Evolutionary conservation across 64 coral and sea anemone genomes (phyloP).

Genomic region (Stylophora pistillata): DNA sequence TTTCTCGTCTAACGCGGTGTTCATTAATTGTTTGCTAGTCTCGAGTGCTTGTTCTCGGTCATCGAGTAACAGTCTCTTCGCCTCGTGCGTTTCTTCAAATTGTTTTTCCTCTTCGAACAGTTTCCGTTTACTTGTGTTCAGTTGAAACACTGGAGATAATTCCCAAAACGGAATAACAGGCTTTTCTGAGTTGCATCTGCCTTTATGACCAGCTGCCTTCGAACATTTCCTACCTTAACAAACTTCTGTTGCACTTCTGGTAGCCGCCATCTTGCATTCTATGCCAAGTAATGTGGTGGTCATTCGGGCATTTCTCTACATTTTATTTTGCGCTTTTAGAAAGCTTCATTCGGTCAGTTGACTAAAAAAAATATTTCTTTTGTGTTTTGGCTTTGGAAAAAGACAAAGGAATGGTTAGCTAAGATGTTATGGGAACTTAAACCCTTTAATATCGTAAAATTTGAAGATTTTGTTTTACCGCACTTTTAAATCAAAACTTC

Average conservation of each 20-base stretch:
- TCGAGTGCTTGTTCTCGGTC: not conserved
- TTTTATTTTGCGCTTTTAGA: not conserved
- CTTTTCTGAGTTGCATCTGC: too few relatives aligned
- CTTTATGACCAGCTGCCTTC: slow-evolving; percentile 38
- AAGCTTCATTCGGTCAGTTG: not conserved
- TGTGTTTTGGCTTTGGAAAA: slow-evolving; percentile 18
- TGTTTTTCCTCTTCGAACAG: slow-evolving; percentile 5
- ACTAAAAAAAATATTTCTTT: not conserved
- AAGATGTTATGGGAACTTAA: not conserved
- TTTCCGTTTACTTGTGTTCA: slow-evolving; percentile 12
- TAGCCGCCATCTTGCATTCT: slow-evolving; percentile 47
- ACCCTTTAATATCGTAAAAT: not conserved
- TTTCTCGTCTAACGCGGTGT: slow-evolving; percentile 22
- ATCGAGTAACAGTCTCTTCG: not conserved
- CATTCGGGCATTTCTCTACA: not conserved
- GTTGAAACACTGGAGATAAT: slow-evolving; percentile 13
- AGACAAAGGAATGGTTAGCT: not conserved
- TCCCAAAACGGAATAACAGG: slow-evolving; percentile 30
- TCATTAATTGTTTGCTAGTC: not conserved
- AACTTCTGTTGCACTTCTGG: not conserved
- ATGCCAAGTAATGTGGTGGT: not conserved
- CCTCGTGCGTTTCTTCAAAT: too few relatives aligned
- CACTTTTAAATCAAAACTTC: not conserved
- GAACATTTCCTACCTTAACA: slow-evolving; percentile 38
- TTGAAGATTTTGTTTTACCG: not conserved